A percentile compares a stretch with the other conserved stretches of the same genome.
phyloP scores from a whole-genome alignment of 2,113 vertebrate species.

The Nematolebias whitei region DNA sequence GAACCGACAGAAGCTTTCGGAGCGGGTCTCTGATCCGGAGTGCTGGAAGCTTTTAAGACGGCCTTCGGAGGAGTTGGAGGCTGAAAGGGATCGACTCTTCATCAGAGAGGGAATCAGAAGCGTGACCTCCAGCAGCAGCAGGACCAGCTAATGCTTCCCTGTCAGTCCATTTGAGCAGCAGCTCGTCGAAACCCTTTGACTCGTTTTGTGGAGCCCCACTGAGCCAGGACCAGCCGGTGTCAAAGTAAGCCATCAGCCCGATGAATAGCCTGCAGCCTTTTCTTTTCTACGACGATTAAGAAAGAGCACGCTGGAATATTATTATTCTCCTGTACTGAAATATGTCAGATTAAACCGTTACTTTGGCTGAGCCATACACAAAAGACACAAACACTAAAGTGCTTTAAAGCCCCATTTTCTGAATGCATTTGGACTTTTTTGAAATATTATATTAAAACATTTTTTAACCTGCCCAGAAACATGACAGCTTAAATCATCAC shows the following conservation, averaged over 20 bases:
- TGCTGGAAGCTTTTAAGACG: neutral
- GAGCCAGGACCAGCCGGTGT: slow-evolving; percentile 64
- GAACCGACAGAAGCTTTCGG: neutral
- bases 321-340: slow-evolving; percentile 70
- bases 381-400: slow-evolving; percentile 64
- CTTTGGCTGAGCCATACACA: slow-evolving; percentile 63
- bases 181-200: slow-evolving; percentile 21
- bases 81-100: slow-evolving; percentile 6
- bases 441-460: slow-evolving; percentile 69
- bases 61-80: neutral
- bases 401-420: slow-evolving; percentile 49
- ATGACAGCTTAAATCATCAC: slow-evolving; percentile 71
- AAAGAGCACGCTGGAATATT: slow-evolving; percentile 66
- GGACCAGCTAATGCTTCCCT: slow-evolving; percentile 34
- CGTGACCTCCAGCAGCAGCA: slow-evolving; percentile 16
- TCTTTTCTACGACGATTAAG: slow-evolving; percentile 59
- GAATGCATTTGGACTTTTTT: slow-evolving; percentile 44
- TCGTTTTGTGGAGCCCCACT: slow-evolving; percentile 29
- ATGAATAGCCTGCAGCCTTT: slow-evolving; percentile 60
- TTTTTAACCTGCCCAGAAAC: slow-evolving; percentile 60
- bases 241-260: slow-evolving; percentile 65
- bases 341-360: slow-evolving; percentile 75
- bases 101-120: slow-evolving; percentile 18
- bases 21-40: slow-evolving; percentile 2
- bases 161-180: slow-evolving; percentile 45